These are phyloP conservation scores for Avahi laniger DNA, from an alignment of 2,797 vertebrate species.

Conservation along the genomic window DNA sequence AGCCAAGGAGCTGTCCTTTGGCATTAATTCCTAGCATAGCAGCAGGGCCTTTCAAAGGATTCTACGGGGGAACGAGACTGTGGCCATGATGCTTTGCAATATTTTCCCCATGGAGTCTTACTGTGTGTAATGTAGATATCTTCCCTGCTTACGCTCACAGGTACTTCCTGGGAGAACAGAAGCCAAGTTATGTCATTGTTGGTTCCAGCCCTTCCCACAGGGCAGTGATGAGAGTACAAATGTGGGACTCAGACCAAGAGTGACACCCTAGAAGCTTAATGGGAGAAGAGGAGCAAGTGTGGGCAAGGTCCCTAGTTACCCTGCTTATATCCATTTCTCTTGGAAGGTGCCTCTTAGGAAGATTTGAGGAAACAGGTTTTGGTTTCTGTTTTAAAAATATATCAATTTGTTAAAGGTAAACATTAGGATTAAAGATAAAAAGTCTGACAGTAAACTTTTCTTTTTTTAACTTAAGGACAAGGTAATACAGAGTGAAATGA, in stretches of 20 bases:
- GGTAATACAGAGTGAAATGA: neutral
- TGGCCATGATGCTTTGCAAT: neutral
- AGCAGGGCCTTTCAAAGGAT: neutral
- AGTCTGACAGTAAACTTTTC: neutral
- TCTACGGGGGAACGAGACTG: neutral
- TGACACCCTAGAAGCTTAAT: neutral
- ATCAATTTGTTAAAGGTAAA: neutral
- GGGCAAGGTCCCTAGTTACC: neutral
- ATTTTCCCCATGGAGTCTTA: neutral
- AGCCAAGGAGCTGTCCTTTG: neutral
- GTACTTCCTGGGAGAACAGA: neutral
- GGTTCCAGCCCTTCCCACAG: neutral
- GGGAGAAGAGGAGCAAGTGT: neutral
- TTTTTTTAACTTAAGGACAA: neutral
- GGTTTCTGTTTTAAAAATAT: slow-evolving; percentile 38
- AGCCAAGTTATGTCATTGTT: neutral
- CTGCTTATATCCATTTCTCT: neutral
- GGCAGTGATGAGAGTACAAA: neutral
- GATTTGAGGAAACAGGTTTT: neutral
- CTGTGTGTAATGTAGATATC: neutral
- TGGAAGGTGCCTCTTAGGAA: neutral
- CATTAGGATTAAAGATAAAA: neutral
- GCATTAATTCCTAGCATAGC: neutral
- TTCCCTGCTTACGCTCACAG: neutral
- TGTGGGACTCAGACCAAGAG: neutral